Percentiles rank a stretch among this genome's conserved stretches.
These are phyloP conservation scores for Wasmannia auropunctata DNA, from an alignment of 1,140 invertebrate genomes.

Conservation along the genomic window DNA sequence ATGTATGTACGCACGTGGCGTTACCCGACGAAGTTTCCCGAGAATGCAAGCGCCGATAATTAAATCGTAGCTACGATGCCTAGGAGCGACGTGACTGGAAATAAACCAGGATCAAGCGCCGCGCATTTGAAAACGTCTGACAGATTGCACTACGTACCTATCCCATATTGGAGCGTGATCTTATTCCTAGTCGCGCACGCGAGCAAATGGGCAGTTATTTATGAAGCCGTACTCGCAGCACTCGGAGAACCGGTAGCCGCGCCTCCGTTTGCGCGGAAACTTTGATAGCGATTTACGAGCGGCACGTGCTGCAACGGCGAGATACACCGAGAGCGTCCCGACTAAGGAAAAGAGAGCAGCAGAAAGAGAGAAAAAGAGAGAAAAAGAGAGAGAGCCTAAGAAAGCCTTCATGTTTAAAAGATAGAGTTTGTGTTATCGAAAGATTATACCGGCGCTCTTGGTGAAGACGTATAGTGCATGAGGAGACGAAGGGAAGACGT, in stretches of 20 bases:
- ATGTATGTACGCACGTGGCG: background rate
- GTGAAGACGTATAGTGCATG: background rate
- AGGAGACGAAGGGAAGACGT: background rate
- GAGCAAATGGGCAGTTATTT: constrained; percentile 37
- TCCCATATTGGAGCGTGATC: background rate
- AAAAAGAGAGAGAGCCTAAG: background rate
- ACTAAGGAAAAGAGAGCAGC: background rate
- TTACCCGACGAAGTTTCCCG: constrained; percentile 3
- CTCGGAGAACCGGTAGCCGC: constrained; percentile 61
- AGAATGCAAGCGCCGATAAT: constrained; percentile 52
- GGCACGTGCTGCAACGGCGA: constrained; percentile 71
- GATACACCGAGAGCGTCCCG: background rate
- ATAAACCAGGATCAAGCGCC: constrained; percentile 26
- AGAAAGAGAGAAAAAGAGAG: too few species aligned
- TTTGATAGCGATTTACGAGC: constrained; percentile 79
- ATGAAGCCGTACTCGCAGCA: constrained; percentile 34
- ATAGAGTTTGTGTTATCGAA: constrained; percentile 18
- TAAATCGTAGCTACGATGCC: constrained; percentile 24
- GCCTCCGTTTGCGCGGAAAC: constrained; percentile 70
- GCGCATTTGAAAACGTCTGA: background rate
- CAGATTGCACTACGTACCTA: constrained; percentile 40
- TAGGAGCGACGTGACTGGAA: constrained; percentile 45
- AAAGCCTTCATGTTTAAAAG: constrained; percentile 15
- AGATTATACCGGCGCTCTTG: constrained; percentile 25
- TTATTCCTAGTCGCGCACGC: constrained; percentile 3